These are phyloP conservation scores for Tinea trinotella DNA, from an alignment of 2,888 invertebrate species.

Conservation along the genomic window DNA sequence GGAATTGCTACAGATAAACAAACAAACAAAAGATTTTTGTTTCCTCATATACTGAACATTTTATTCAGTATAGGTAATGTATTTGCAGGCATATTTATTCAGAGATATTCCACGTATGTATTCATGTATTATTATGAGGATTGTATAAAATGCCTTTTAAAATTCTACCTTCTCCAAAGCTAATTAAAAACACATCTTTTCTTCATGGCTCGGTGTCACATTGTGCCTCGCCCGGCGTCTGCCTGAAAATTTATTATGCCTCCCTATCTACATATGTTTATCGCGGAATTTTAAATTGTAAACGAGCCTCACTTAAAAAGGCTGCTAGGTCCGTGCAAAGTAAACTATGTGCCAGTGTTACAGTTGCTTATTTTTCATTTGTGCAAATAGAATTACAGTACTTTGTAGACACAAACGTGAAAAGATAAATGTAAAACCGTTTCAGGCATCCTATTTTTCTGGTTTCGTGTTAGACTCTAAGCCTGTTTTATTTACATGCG, in stretches of 20 bases:
- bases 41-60: background rate
- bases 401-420: background rate
- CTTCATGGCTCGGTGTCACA: conserved; percentile 5
- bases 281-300: conserved; percentile 63
- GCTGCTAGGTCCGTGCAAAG: conserved; percentile 33
- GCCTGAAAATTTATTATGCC: conserved; percentile 51
- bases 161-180: conserved; percentile 1
- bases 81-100: too few species aligned
- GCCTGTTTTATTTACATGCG: conserved; percentile 30
- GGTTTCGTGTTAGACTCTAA: conserved; percentile 13
- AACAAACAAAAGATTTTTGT: background rate
- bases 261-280: conserved; percentile 61
- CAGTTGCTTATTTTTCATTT: conserved; percentile 10
- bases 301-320: conserved; percentile 50
- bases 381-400: conserved; percentile 9
- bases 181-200: conserved; percentile 11
- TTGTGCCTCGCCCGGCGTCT: conserved; percentile 24
- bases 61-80: too few species aligned
- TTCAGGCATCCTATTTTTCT: conserved; percentile 8
- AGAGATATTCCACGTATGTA: too few species aligned
- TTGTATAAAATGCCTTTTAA: too few species aligned
- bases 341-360: background rate
- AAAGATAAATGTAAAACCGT: conserved; percentile 3
- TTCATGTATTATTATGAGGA: too few species aligned
- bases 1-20: background rate